These are phyloP conservation scores for Drosophila quadrilineata DNA, from an alignment of 1,140 invertebrate genomes.

Conservation along the genomic window DNA sequence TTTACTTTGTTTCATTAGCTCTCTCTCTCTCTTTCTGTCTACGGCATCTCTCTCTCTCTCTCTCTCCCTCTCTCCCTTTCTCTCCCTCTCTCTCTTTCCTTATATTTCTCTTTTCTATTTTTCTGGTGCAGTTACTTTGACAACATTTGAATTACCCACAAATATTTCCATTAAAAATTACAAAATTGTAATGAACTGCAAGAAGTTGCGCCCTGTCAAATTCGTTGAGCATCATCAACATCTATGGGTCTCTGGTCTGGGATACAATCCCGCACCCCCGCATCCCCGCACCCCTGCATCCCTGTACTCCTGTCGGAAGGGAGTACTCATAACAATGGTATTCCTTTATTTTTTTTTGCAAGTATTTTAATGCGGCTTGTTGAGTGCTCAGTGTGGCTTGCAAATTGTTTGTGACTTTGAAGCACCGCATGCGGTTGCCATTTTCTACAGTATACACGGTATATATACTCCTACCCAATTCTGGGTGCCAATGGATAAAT, in stretches of 20 bases:
- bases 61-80: too few species aligned
- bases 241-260: neutral
- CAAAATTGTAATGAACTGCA: constrained; percentile 13
- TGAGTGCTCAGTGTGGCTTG: constrained; percentile 62
- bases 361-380: constrained; percentile 65
- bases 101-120: too few species aligned
- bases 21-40: too few species aligned
- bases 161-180: constrained; percentile 33
- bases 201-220: neutral
- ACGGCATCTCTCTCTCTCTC: too few species aligned
- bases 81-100: too few species aligned
- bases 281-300: too few species aligned
- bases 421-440: constrained; percentile 42
- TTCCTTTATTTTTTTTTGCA: too few species aligned
- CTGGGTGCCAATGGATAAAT: too few species aligned
- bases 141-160: constrained; percentile 26
- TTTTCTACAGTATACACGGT: constrained; percentile 18
- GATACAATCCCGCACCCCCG: too few species aligned
- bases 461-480: neutral
- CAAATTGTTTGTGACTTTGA: constrained; percentile 69
- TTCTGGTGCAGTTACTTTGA: constrained; percentile 29
- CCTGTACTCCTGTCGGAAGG: too few species aligned
- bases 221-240: neutral
- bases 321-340: constrained; percentile 44
- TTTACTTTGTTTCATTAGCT: too few species aligned